These are phyloP conservation scores for Sebastes iracundus DNA, from an alignment of 2,797 vertebrate genomes.

Conservation along the genomic window DNA sequence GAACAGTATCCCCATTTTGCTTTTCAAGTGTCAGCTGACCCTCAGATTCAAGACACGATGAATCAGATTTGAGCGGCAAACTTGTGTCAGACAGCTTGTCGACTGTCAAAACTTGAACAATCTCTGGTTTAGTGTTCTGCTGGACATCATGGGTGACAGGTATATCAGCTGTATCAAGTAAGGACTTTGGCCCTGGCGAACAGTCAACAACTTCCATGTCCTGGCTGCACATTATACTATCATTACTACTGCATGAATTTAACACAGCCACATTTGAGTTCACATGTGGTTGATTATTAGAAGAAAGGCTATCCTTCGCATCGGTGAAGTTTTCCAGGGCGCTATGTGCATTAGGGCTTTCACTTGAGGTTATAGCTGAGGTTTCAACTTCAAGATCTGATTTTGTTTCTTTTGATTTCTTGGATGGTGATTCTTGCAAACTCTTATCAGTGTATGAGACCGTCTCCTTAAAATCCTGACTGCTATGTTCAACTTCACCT, in stretches of 20 bases:
- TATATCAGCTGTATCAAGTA: constrained; percentile 55
- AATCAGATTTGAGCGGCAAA: constrained; percentile 34
- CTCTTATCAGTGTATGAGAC: constrained; percentile 38
- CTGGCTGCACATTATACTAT: constrained; percentile 42
- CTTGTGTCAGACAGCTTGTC: constrained; percentile 23
- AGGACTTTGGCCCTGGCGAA: constrained; percentile 44
- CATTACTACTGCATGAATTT: constrained; percentile 46
- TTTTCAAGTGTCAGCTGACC: constrained; percentile 45
- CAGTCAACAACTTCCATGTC: constrained; percentile 53
- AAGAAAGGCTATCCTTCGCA: constrained; percentile 50
- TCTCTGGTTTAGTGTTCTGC: constrained; percentile 70
- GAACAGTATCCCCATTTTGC: constrained; percentile 47
- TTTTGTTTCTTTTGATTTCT: constrained; percentile 28
- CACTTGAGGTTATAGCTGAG: constrained; percentile 37
- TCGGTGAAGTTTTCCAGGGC: constrained; percentile 50
- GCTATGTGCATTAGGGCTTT: constrained; percentile 38
- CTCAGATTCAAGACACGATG: constrained; percentile 49
- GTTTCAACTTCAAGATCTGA: constrained; percentile 51
- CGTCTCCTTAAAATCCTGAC: constrained; percentile 24
- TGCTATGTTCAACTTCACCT: constrained; percentile 34
- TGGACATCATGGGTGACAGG: constrained; percentile 54
- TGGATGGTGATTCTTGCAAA: constrained; percentile 44
- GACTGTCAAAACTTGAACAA: constrained; percentile 27
- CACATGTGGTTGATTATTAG: constrained; percentile 34
- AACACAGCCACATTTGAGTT: constrained; percentile 32